Evolutionary conservation across 2,113 vertebrate species (phyloP).

Genomic region (Rhynchopsitta pachyrhyncha): DNA sequence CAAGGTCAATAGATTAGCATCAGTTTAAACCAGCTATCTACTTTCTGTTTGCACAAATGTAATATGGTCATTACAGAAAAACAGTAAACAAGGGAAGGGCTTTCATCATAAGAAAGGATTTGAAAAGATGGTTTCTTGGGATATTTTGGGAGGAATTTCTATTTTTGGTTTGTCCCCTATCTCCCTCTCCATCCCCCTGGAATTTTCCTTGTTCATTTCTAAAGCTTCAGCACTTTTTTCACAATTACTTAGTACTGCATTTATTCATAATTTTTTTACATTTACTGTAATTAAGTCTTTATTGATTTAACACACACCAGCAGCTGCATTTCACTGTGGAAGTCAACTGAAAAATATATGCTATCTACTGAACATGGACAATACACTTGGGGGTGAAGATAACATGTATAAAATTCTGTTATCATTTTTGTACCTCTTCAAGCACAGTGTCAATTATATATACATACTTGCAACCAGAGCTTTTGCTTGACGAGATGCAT

Average conservation of each 20-base stretch:
- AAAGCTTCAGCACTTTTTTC: neutral
- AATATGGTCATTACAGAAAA: neutral
- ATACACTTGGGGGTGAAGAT: neutral
- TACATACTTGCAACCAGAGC: neutral
- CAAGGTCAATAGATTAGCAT: neutral
- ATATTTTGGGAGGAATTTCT: neutral
- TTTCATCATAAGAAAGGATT: neutral
- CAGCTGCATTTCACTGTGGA: constrained; percentile 15
- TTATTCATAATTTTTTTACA: constrained; percentile 6
- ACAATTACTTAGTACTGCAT: neutral
- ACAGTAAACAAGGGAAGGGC: neutral
- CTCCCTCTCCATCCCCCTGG: rapidly evolving
- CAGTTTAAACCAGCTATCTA: neutral
- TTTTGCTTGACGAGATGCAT: neutral
- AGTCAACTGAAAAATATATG: neutral
- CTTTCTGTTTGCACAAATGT: neutral
- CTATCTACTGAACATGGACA: neutral
- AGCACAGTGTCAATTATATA: neutral
- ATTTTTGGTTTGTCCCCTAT: rapidly evolving
- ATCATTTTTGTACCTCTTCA: constrained; percentile 4
- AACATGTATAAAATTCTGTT: neutral
- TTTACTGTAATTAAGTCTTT: constrained; percentile 36
- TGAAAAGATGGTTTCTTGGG: neutral
- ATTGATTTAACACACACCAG: neutral
- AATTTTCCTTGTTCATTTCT: neutral